Conservation (phyloP, 2,888 invertebrate species). For the Drosophila paranaensis region DNA sequence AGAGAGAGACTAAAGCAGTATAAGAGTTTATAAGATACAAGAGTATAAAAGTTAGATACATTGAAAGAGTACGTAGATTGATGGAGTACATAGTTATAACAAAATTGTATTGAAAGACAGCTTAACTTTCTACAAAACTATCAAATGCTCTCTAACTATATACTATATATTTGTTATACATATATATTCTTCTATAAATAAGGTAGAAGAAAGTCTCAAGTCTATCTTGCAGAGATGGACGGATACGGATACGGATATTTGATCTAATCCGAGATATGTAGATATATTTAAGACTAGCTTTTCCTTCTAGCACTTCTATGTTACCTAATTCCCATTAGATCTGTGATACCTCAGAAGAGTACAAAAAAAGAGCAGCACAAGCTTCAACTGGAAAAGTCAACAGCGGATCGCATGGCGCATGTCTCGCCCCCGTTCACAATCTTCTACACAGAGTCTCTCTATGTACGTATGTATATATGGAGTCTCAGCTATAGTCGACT, state of each 20-base stretch:
- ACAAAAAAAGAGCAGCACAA: constrained; percentile 29
- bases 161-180: neutral
- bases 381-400: constrained; percentile 73
- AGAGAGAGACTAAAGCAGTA: neutral
- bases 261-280: too few species aligned
- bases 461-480: neutral
- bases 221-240: too few species aligned
- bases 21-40: neutral
- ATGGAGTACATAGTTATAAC: neutral
- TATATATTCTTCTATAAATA: neutral
- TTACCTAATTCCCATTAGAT: neutral
- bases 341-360: neutral
- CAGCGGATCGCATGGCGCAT: constrained; percentile 70
- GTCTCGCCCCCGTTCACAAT: constrained; percentile 37
- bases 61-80: neutral
- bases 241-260: too few species aligned
- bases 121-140: neutral
- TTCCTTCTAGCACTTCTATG: neutral
- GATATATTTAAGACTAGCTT: neutral
- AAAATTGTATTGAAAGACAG: neutral
- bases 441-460: constrained; percentile 24
- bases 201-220: neutral
- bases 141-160: too few species aligned
- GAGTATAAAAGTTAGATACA: neutral
- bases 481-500: constrained; percentile 9